Percentiles rank a stretch among this genome's conserved stretches.
Conservation (phyloP, 1,140 invertebrate genomes). For the Brachionus manjavacas region DNA sequence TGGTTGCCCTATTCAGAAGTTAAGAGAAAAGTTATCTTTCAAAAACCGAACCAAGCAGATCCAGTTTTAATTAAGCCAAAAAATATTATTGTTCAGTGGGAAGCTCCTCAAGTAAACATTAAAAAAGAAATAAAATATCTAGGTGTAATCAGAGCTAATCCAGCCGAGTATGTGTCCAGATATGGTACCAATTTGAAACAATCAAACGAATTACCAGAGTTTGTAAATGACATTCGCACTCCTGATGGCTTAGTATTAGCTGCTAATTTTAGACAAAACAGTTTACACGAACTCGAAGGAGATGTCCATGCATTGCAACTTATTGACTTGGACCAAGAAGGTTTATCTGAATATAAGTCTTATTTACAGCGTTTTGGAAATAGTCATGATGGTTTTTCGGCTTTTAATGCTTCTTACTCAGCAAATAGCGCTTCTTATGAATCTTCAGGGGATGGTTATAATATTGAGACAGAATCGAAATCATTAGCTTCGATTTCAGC, state of each 20-base stretch:
- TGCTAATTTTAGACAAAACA: neutral
- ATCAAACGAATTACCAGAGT: slow-evolving; percentile 9
- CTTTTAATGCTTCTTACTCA: neutral
- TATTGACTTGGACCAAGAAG: neutral
- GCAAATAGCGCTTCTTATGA: neutral
- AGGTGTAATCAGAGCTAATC: slow-evolving; percentile 27
- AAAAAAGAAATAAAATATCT: slow-evolving; percentile 27
- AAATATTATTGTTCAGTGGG: slow-evolving; percentile 41
- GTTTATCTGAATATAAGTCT: slow-evolving; percentile 11
- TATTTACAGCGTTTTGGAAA: neutral
- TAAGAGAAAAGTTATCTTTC: slow-evolving; percentile 8
- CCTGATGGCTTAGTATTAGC: slow-evolving; percentile 11
- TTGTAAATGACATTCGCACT: neutral
- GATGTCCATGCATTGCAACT: neutral
- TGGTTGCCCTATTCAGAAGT: slow-evolving; percentile 15
- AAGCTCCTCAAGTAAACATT: neutral
- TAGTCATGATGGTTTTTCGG: neutral
- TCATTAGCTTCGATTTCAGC: neutral
- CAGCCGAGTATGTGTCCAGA: neutral
- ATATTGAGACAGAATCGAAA: neutral
- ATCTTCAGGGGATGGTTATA: neutral
- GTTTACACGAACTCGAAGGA: neutral
- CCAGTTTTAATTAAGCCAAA: neutral
- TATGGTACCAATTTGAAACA: neutral
- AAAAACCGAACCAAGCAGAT: neutral